phyloP scores from a whole-genome alignment of 2,113 vertebrate genomes.

The Proterorhinus semilunaris region DNA sequence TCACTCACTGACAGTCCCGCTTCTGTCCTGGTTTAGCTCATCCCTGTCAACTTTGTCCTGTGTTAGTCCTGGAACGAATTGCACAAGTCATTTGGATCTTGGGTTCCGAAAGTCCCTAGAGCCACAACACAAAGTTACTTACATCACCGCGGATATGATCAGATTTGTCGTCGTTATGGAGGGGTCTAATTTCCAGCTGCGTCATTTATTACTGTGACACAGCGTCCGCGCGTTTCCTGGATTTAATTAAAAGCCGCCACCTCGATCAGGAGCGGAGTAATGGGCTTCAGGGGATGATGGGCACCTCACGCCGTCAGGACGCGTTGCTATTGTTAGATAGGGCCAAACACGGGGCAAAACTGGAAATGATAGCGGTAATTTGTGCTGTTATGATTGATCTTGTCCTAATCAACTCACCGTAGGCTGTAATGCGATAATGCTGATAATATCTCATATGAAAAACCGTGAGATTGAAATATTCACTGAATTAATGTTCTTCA shows the following conservation, averaged over 20 bases:
- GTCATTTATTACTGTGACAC: conserved; percentile 10
- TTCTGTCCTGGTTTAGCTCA: no score
- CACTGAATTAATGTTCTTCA: no score
- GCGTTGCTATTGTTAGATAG: conserved; percentile 18
- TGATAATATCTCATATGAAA: no score
- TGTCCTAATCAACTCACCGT: background rate
- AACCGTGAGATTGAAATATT: no score
- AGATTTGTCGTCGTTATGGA: background rate
- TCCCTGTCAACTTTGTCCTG: no score
- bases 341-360: background rate
- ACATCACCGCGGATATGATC: background rate
- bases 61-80: no score
- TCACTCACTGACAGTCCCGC: no score
- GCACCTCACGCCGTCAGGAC: conserved; percentile 34
- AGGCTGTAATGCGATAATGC: background rate
- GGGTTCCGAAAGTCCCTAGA: background rate
- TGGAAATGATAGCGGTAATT: conserved; percentile 5
- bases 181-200: conserved; percentile 25
- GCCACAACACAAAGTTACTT: background rate
- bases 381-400: background rate
- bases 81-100: no score
- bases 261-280: conserved; percentile 31
- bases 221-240: conserved; percentile 20
- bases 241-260: conserved; percentile 43
- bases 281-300: conserved; percentile 40